Base-by-base conservation (phyloP, 2,888 invertebrate genomes). In the Charanyca ferruginea region DNA sequence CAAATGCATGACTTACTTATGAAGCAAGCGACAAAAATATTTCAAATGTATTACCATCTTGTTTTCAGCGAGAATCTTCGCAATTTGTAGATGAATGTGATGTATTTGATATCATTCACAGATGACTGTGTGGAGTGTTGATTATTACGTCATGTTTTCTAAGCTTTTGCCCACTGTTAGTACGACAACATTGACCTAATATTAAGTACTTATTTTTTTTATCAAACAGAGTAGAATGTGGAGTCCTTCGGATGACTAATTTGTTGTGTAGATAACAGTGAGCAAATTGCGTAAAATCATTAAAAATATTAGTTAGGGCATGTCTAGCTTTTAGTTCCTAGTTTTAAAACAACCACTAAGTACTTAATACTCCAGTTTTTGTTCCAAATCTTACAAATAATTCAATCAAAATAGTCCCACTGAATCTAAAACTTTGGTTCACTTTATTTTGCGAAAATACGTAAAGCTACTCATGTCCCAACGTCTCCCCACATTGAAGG, bases 1-100 rank as follows among this genome's bases (percentile, higher is more conserved):
- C 84, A 81, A 59, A 38, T 76, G 81, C 84, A 81, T 81, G 81
- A 72, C 53, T 62, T 72, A 70, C 68, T 25, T 64, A 61, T 55
- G 49, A 77, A 77, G 65, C 13, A 23, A 63, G 20, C 51, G 25
- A 59, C 49, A 41, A 45, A 42, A 32, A 47, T 32, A 25, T 42
- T 57, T 54, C 41, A 48, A 25, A 47, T 62, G 20, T 48, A 47
- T 52, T 42, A 48, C 35, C n/a, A 38, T 64, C 38, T 64, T 59
- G 48, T 53, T 58, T 23, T 23, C 8, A 52, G 66, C 53, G 60
- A 57, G 63, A 66, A 48, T 58, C 59, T 51, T 61, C 49, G 45
- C 47, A 66, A 58, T 49, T 62, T 68, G n/a, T 76, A 65, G 42
- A 64, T 49, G 25, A 57, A 48, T 59, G 44, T 63, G 16, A 41